Base-by-base conservation (phyloP, 2,888 invertebrate species). In the Aleiodes leptofemur region DNA sequence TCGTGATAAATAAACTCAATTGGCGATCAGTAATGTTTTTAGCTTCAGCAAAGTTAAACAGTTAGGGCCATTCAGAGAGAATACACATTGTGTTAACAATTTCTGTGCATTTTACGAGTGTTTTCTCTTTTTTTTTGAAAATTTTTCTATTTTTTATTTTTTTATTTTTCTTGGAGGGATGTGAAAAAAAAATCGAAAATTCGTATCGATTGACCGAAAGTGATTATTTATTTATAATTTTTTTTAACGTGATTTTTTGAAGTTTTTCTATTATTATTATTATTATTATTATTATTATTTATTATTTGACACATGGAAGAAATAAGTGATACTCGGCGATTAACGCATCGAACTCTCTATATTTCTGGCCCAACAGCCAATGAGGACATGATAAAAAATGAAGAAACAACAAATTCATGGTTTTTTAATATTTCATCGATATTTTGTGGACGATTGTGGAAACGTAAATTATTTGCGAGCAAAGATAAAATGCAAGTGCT, bases 291-390 rank as follows among this genome's bases (percentile, higher is more conserved):
- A n/a, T 23, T 23, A 23, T 23, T 23, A 23, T 23, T 23, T 23
- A 48, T 69, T 73, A 59, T 48, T 16, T 57, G 57, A 50, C 51
- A n/a, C 43, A 68, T 74, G 68, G 72, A 70, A 66, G 76, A 73
- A 69, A 82, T 80, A 76, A 77, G 74, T 68, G 82, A 84, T 16
- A 80, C 81, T 13, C 79, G 83, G 51, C 78, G 82, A 48, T 79
- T 80, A 72, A 85, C 86, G 34, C 82, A 83, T 71, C 80, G 78
- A 50, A 78, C 80, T 11, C 80, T 86, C n/a, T 84, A 80, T 72
- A 78, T 86, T 56, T 82, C 79, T 31, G 77, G 80, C 14, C 23
- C 79, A 9, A 81, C 74, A 55, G 82, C 77, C 4, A 72, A 72
- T 48, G 76, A 75, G 11, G 76, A 79, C 16, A 16, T 23, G 13